Percentiles rank a stretch among this genome's conserved stretches.
Evolutionary conservation across 2,888 invertebrate species (phyloP).

Genomic region (Halocaridina rubra): DNA sequence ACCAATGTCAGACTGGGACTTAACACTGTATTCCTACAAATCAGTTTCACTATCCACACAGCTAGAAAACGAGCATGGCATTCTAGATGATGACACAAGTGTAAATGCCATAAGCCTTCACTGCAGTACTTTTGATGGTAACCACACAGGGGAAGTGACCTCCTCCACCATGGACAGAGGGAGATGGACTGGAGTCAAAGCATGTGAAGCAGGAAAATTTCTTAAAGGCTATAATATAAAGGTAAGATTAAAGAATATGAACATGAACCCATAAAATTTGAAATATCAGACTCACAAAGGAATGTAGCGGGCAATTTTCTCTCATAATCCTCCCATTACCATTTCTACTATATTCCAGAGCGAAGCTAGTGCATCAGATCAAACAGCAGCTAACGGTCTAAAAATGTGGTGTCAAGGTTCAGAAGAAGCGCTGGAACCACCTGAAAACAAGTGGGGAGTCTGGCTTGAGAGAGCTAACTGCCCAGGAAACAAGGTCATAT

Average conservation of each 20-base stretch:
- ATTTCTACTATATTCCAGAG: no score
- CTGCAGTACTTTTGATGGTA: not conserved
- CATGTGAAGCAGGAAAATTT: not conserved
- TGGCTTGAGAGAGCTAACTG: not conserved
- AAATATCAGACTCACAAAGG: no score
- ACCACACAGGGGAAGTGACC: not conserved
- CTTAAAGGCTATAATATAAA: not conserved
- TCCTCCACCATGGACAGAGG: constrained; percentile 18
- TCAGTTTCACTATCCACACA: no score
- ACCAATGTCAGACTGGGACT: no score
- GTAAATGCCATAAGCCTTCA: not conserved
- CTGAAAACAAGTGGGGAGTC: not conserved
- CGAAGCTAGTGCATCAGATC: no score
- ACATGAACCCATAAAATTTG: no score
- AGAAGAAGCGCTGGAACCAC: not conserved
- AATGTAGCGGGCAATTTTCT: no score
- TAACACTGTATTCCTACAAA: no score
- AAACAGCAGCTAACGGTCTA: not conserved
- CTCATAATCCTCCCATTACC: no score
- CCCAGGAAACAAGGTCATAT: not conserved
- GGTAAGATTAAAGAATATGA: not conserved
- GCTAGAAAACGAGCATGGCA: not conserved
- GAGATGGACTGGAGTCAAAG: constrained; percentile 12
- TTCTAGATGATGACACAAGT: not conserved
- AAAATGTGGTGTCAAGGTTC: not conserved